Evolutionary conservation across 2,797 vertebrate species (phyloP).

Genomic region (Macropus fuliginosus): DNA sequence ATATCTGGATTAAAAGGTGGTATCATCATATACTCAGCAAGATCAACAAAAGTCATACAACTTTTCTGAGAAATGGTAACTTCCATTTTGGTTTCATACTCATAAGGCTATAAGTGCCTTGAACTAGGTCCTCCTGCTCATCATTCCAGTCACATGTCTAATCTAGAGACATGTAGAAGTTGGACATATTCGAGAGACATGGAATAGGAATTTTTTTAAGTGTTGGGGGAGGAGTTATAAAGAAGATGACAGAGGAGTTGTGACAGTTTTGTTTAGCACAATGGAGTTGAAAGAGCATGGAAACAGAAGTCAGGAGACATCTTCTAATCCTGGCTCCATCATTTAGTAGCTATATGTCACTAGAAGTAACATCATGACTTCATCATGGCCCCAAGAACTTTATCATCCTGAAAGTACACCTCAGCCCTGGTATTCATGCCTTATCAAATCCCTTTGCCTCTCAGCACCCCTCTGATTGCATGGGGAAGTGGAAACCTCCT

Average conservation of each 20-base stretch:
- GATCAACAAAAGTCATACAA: background rate
- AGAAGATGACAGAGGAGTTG: background rate
- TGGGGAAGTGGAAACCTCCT: background rate
- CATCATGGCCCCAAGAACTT: background rate
- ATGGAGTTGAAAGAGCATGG: background rate
- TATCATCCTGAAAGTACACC: background rate
- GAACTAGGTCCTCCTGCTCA: background rate
- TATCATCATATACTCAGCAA: background rate
- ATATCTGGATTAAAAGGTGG: background rate
- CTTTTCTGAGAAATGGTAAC: background rate
- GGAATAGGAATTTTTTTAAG: background rate
- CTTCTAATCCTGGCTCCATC: background rate
- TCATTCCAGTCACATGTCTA: background rate
- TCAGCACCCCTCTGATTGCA: background rate
- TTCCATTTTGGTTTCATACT: background rate
- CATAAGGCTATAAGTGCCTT: background rate
- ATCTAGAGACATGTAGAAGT: background rate
- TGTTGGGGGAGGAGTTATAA: background rate
- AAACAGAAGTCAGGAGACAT: background rate
- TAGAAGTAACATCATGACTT: background rate
- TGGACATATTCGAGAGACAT: background rate
- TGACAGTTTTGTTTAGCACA: background rate
- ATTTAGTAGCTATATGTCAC: background rate
- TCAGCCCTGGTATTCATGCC: background rate
- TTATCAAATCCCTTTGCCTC: background rate